phyloP scores from a whole-genome alignment of 2,113 vertebrate genomes.

The Catagonus wagneri region DNA sequence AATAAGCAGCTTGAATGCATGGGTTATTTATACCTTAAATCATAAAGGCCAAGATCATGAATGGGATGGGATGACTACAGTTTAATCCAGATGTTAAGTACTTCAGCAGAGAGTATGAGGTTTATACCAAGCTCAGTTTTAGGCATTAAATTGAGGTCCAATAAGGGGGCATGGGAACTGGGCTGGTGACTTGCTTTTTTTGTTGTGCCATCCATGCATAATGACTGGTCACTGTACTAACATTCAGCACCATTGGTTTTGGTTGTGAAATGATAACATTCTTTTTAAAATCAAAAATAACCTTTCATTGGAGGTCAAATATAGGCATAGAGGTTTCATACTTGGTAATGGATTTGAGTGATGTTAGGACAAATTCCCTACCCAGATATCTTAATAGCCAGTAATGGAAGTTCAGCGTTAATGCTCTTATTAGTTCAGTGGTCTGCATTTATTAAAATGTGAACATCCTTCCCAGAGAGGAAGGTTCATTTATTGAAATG shows the following conservation, averaged over 20 bases:
- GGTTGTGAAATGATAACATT: background rate
- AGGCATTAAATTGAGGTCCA: background rate
- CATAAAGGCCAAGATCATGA: background rate
- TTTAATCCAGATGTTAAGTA: background rate
- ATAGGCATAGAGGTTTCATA: background rate
- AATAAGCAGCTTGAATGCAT: background rate
- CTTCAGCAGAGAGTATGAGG: background rate
- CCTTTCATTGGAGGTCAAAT: background rate
- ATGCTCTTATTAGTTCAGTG: background rate
- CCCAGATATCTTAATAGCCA: background rate
- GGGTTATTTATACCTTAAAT: background rate
- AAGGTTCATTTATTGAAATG: background rate
- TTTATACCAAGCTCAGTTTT: background rate
- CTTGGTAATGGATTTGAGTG: background rate
- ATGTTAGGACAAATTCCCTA: background rate
- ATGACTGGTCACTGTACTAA: accelerated
- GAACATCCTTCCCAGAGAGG: background rate
- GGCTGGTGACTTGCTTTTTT: background rate
- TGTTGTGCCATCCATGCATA: too few species aligned
- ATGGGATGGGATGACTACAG: background rate
- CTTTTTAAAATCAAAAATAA: background rate
- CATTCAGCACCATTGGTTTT: background rate
- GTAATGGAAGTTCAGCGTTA: background rate
- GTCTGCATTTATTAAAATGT: background rate
- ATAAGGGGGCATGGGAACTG: too few species aligned